These are phyloP conservation scores for Tarsius wallacei DNA, from an alignment of 2,797 vertebrate species.

Conservation along the genomic window DNA sequence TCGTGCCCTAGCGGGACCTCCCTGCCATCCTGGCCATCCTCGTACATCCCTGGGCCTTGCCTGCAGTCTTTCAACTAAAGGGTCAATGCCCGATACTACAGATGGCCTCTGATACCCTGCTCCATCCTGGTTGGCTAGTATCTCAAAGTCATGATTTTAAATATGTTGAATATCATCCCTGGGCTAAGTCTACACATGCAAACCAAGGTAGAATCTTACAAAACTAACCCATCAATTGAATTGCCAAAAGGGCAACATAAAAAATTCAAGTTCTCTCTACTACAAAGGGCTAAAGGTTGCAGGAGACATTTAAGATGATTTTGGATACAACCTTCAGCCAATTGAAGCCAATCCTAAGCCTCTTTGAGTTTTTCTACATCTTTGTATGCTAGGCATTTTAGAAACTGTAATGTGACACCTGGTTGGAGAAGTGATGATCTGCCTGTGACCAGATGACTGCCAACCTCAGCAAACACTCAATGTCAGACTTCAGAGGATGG, in stretches of 20 bases:
- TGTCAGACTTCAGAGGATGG: slow-evolving; percentile 1
- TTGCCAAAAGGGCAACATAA: slow-evolving; percentile 6
- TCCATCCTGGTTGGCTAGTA: background rate
- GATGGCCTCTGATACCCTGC: background rate
- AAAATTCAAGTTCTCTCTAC: background rate
- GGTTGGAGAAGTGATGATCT: background rate
- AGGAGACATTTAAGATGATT: background rate
- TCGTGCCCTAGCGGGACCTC: background rate
- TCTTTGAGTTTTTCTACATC: slow-evolving; percentile 29
- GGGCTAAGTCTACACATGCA: background rate
- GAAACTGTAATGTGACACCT: slow-evolving; percentile 11
- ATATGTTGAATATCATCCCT: slow-evolving; percentile 4
- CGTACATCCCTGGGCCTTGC: background rate
- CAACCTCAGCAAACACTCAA: background rate
- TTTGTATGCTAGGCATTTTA: slow-evolving; percentile 24
- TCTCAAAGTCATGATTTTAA: background rate
- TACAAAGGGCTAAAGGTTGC: background rate
- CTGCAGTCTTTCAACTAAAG: background rate
- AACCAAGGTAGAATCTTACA: background rate
- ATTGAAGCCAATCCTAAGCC: background rate
- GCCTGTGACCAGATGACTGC: slow-evolving; percentile 50
- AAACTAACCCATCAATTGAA: background rate
- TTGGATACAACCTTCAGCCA: slow-evolving; percentile 28
- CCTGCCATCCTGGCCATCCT: background rate
- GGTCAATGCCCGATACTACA: background rate